Base-by-base conservation (phyloP, 2,113 vertebrate genomes). In the Mesitornis unicolor region DNA sequence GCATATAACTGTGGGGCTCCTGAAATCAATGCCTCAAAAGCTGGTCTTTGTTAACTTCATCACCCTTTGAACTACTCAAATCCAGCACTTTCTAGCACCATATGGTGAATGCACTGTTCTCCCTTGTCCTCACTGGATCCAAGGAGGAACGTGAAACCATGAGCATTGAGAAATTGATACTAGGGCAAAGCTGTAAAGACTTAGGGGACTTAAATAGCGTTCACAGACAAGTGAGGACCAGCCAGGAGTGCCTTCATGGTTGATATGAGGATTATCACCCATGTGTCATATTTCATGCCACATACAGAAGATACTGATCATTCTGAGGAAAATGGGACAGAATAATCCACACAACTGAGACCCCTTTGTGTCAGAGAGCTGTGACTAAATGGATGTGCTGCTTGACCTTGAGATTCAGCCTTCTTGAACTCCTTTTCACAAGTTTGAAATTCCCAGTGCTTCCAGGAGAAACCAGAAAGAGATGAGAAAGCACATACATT, bases 21-120 rank as follows among this genome's bases (percentile, higher is more conserved):
- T 78, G 76, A 95, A 93, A 93, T 84, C 63, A 86, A 54, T 47
- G 40, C 35, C 35, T 81, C 38, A 77, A 95, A 90, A 74, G 67
- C 54, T 88, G 51, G 22, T 70, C 42, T 90, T 84, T 80, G 22
- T 86, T 86, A 92, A 70, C 43, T 84, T 24, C 16, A 36, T 4
- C 13, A 79, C 11, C 20, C 26, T 93, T 83, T 47, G 63, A 92
- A 70, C 45, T 90, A 53, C 13, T 45, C 83, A 93, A 86, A 86
- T 50, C 63, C 75, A 89, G 38, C 1, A 5, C 54, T 80, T 92
- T 35, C 68, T 69, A 77, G 45, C 50, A 86, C 54, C 83, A 67
- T 89, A 54, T 59, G 68, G 86, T 35, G 59, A 88, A 88, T 74
- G n/a, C 42, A 47, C 67, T 77, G 54, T 73, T 54, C 50, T 84